Conservation (phyloP, 1,140 invertebrate genomes). For the Drosophila quadrilineata region DNA sequence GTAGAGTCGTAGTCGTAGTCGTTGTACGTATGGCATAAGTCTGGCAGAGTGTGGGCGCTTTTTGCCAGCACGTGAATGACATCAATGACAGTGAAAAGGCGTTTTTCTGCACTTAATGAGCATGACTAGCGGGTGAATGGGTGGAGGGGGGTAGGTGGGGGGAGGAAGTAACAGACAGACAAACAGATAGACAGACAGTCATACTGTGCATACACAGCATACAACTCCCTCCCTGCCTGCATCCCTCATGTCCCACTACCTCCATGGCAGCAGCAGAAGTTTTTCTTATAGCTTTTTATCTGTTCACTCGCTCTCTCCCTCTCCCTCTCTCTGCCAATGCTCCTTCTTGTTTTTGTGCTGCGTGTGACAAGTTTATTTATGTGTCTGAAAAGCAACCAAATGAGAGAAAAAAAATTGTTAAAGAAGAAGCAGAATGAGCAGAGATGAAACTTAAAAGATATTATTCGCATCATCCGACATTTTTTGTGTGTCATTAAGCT, state of each 20-base stretch:
- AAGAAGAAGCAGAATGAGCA: slow-evolving; percentile 10
- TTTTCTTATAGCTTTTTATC: slow-evolving; percentile 60
- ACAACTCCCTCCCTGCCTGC: neutral
- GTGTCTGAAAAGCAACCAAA: slow-evolving; percentile 64
- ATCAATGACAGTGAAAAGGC: slow-evolving; percentile 75
- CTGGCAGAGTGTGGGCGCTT: slow-evolving; percentile 18
- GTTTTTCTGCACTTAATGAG: slow-evolving; percentile 75
- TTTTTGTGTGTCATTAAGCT: slow-evolving; percentile 53
- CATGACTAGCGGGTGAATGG: slow-evolving; percentile 14
- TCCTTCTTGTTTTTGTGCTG: slow-evolving; percentile 21
- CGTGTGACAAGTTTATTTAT: slow-evolving; percentile 76
- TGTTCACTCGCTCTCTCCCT: too few species aligned
- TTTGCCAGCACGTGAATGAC: slow-evolving; percentile 66
- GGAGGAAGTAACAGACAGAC: neutral
- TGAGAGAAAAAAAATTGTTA: slow-evolving; percentile 25
- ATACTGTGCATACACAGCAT: neutral
- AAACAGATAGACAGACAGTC: neutral
- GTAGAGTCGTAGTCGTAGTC: too few species aligned
- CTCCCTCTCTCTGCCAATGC: slow-evolving; percentile 3
- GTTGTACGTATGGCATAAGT: slow-evolving; percentile 20
- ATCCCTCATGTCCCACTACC: too few species aligned
- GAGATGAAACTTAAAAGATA: slow-evolving; percentile 66
- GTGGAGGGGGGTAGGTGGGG: neutral
- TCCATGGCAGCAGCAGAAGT: slow-evolving; percentile 21
- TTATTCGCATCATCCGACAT: slow-evolving; percentile 34